These are phyloP conservation scores for Lasioglossum villosulum DNA, from an alignment of 2,888 invertebrate genomes.

Conservation along the genomic window DNA sequence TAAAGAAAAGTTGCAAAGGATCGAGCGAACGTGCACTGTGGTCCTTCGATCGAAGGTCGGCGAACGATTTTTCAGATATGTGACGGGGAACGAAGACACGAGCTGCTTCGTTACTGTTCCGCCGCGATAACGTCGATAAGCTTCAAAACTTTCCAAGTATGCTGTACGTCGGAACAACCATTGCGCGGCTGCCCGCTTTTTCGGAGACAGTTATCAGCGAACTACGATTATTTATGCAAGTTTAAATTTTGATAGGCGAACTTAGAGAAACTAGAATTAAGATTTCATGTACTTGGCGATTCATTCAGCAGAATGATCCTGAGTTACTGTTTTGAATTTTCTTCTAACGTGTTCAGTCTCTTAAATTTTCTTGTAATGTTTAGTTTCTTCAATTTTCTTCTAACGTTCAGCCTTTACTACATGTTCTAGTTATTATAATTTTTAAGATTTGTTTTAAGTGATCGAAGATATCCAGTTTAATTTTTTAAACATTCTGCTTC, in stretches of 20 bases:
- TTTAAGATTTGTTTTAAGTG: background rate
- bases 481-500: background rate
- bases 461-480: background rate
- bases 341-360: background rate
- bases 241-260: background rate
- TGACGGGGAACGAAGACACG: slow-evolving; percentile 31
- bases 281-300: background rate
- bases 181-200: background rate
- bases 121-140: slow-evolving; percentile 63
- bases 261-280: background rate
- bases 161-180: background rate
- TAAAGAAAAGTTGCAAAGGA: slow-evolving; percentile 44
- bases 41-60: slow-evolving; percentile 18
- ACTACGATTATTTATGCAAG: background rate
- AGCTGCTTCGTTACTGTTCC: slow-evolving; percentile 51
- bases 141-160: slow-evolving; percentile 60
- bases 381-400: background rate
- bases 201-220: background rate
- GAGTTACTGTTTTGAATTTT: background rate
- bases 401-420: too few species aligned
- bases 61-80: slow-evolving; percentile 53
- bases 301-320: background rate
- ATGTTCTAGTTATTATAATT: background rate
- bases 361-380: background rate
- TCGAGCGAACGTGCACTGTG: slow-evolving; percentile 39